These are phyloP conservation scores for Neodon shergylaensis DNA, from an alignment of 2,113 vertebrate genomes.

Conservation along the genomic window DNA sequence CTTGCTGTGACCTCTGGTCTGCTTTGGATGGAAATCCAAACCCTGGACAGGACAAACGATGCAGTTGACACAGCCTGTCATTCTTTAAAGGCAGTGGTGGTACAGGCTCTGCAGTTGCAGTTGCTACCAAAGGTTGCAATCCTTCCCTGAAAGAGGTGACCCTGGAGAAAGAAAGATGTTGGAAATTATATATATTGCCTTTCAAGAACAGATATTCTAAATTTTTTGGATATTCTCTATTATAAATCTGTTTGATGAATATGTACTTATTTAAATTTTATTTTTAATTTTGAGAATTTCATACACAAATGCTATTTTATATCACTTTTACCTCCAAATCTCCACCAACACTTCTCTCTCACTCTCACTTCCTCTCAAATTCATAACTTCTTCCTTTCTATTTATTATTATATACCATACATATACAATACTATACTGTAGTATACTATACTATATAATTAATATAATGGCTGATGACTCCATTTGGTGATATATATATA, in stretches of 20 bases:
- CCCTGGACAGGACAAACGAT: not conserved
- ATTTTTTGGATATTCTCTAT: not conserved
- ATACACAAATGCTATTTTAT: not conserved
- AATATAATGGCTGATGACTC: not conserved
- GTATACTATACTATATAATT: not conserved
- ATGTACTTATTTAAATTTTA: not conserved
- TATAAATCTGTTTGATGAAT: not conserved
- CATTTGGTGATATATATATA: not conserved
- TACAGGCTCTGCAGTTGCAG: rapidly evolving
- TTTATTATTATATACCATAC: not conserved
- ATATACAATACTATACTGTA: not conserved
- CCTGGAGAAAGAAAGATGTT: not conserved
- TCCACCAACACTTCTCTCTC: not conserved
- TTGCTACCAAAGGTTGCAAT: not conserved
- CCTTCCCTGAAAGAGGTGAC: not conserved
- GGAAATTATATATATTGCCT: no score
- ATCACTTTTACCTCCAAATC: not conserved
- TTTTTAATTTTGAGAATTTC: not conserved
- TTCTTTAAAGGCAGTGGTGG: not conserved
- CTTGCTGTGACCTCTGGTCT: not conserved
- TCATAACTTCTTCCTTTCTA: not conserved
- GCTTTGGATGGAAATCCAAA: not conserved
- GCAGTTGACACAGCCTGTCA: not conserved
- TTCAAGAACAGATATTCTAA: no score
- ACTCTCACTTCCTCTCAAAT: not conserved